Evolutionary conservation across 2,888 invertebrate genomes (phyloP).

Genomic region (Ophion slaviceki): DNA sequence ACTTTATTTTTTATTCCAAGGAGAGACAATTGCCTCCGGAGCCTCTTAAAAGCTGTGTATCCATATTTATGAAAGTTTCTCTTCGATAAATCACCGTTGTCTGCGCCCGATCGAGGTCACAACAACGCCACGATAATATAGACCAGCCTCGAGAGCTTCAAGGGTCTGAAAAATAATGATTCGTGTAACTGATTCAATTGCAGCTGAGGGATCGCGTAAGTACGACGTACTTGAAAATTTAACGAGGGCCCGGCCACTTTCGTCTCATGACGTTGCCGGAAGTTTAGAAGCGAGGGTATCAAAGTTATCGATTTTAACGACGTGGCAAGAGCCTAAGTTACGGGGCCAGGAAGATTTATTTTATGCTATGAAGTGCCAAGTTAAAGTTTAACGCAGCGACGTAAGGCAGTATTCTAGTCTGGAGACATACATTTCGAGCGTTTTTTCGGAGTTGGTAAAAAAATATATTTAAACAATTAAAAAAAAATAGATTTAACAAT

Average conservation of each 20-base stretch:
- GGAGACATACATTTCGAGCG: too few relatives aligned
- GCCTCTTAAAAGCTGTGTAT: slow-evolving; percentile 5
- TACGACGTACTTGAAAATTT: slow-evolving; percentile 34
- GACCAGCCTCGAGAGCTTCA: slow-evolving; percentile 6
- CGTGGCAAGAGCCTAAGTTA: neutral
- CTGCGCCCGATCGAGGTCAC: neutral
- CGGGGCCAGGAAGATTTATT: neutral
- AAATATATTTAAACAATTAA: too few relatives aligned
- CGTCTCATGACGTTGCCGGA: slow-evolving; percentile 7
- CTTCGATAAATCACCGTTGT: neutral
- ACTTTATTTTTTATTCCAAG: neutral
- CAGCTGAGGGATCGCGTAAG: slow-evolving; percentile 27
- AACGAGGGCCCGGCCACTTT: slow-evolving; percentile 12
- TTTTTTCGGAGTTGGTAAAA: too few relatives aligned
- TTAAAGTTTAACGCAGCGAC: slow-evolving; percentile 6
- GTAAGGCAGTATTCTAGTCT: too few relatives aligned
- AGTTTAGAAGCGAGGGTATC: slow-evolving; percentile 18
- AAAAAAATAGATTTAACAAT: too few relatives aligned
- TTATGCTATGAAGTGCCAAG: neutral
- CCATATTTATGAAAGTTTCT: slow-evolving; percentile 7
- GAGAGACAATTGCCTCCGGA: neutral
- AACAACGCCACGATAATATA: neutral
- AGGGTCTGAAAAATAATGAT: slow-evolving; percentile 59
- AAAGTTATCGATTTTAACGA: slow-evolving; percentile 17
- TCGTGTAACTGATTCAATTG: slow-evolving; percentile 67